phyloP scores from a whole-genome alignment of 1,140 invertebrate species.

The Sitobion miscanthi region DNA sequence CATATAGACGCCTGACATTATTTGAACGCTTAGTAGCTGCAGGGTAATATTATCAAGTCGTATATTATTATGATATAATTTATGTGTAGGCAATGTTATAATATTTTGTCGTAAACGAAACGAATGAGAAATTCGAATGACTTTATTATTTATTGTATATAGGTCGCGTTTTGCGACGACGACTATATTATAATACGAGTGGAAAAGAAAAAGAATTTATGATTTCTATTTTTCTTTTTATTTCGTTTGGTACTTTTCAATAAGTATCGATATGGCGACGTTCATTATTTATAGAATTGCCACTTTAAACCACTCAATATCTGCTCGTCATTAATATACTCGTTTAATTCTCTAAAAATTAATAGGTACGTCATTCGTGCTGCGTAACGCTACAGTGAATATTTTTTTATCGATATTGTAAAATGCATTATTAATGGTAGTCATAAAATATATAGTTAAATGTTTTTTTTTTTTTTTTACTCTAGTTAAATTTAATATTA shows the following conservation, averaged over 20 bases:
- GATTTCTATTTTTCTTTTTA: not conserved
- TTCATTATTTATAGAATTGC: not conserved
- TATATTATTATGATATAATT: not conserved
- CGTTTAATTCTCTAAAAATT: constrained; percentile 12
- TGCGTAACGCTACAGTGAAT: not conserved
- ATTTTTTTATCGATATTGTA: not conserved
- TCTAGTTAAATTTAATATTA: not conserved
- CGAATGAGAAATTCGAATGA: not conserved
- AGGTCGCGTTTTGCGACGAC: not conserved
- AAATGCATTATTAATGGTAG: not conserved
- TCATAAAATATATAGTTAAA: not conserved
- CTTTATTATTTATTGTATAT: not conserved
- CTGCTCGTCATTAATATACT: not conserved
- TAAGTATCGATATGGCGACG: not conserved
- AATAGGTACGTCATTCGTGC: not conserved
- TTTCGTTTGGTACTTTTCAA: not conserved
- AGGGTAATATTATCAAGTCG: not conserved
- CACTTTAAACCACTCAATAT: not conserved
- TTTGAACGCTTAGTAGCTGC: not conserved
- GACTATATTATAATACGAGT: not conserved
- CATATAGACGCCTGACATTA: not conserved
- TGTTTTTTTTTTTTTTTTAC: not conserved
- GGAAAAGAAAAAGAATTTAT: not conserved
- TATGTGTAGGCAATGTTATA: not conserved
- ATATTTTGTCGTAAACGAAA: not conserved